Conservation (phyloP, 2,797 vertebrate genomes). For the Chromis chromis region DNA sequence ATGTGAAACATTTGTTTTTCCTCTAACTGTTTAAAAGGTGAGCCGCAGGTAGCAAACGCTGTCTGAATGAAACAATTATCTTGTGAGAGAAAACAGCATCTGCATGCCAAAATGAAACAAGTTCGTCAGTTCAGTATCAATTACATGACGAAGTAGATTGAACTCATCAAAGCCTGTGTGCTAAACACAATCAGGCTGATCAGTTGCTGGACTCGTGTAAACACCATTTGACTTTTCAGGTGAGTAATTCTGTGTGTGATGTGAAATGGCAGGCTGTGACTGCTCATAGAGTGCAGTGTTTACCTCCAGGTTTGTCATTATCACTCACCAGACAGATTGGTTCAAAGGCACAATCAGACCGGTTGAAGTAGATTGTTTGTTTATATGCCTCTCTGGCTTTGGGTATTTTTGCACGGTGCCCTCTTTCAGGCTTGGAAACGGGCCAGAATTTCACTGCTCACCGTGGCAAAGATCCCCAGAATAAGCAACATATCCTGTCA, state of each 20-base stretch:
- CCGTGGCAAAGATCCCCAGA: constrained; percentile 26
- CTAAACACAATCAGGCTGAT: constrained; percentile 34
- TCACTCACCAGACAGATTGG: constrained; percentile 63
- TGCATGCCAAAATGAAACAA: not conserved
- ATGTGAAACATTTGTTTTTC: constrained; percentile 9
- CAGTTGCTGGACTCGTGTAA: constrained; percentile 32
- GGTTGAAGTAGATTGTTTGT: constrained; percentile 64
- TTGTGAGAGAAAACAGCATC: constrained; percentile 4
- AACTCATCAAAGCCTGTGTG: constrained; percentile 32
- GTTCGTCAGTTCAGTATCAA: constrained; percentile 2
- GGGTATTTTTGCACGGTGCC: constrained; percentile 31
- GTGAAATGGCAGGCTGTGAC: constrained; percentile 58
- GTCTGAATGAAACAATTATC: constrained; percentile 2
- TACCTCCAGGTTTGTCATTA: constrained; percentile 68
- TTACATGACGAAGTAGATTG: constrained; percentile 19
- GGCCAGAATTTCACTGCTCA: constrained; percentile 45
- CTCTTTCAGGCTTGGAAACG: constrained; percentile 28
- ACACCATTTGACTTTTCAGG: constrained; percentile 45
- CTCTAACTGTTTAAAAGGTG: constrained; percentile 2
- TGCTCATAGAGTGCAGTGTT: constrained; percentile 66
- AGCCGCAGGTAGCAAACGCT: constrained; percentile 9
- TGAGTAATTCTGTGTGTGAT: constrained; percentile 47
- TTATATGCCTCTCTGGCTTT: constrained; percentile 29
- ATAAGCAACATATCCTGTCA: constrained; percentile 12
- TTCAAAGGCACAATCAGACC: constrained; percentile 65